Percentiles rank a stretch among this genome's conserved stretches.
Conservation (phyloP, 2,888 invertebrate genomes). For the Heliconius erato region DNA sequence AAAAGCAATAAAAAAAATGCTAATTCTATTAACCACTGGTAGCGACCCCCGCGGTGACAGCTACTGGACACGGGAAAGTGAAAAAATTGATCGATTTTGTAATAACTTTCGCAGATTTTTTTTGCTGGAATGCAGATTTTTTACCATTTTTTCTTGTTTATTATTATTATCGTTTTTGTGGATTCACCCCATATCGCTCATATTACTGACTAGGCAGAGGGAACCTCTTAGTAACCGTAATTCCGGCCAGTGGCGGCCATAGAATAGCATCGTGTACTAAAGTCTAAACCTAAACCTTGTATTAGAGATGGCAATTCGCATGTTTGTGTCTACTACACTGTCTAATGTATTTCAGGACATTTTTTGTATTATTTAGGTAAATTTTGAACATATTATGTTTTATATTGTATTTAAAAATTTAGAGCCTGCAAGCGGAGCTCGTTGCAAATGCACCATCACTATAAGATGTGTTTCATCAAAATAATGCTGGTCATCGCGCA, state of each 20-base stretch:
- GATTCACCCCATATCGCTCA: no score
- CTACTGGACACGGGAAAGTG: constrained; percentile 26
- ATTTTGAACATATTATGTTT: neutral
- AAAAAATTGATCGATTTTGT: constrained; percentile 72
- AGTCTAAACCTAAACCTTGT: no score
- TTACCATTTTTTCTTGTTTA: no score
- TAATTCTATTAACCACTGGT: constrained; percentile 64
- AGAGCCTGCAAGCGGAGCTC: neutral
- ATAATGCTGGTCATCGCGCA: neutral
- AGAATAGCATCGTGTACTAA: no score
- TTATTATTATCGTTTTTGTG: no score
- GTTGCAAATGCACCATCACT: neutral
- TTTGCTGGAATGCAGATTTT: neutral
- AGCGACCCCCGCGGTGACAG: constrained; percentile 66
- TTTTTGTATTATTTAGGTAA: neutral
- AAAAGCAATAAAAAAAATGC: constrained; percentile 56
- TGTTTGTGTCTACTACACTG: no score
- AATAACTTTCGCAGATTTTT: constrained; percentile 61
- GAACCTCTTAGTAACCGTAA: no score
- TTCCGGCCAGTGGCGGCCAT: no score
- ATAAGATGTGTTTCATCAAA: neutral
- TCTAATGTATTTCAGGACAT: no score
- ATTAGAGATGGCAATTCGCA: no score
- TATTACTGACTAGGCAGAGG: no score
- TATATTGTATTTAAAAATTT: neutral